Evolutionary conservation across 2,113 vertebrate genomes (phyloP).

Genomic region (Reinhardtius hippoglossoides): DNA sequence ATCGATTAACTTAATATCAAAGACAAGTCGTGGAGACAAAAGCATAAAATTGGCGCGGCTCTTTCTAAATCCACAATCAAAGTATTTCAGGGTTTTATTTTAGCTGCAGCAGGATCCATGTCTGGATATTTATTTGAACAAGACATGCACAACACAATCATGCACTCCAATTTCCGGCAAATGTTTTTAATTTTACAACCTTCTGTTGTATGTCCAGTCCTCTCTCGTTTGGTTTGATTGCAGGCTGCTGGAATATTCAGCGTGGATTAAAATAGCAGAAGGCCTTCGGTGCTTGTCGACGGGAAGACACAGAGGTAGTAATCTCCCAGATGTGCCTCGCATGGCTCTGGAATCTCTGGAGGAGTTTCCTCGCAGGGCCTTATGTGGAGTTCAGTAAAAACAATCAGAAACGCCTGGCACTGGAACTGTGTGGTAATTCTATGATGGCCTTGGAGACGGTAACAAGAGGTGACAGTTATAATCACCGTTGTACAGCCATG

Average conservation of each 20-base stretch:
- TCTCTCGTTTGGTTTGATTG: conserved; percentile 70
- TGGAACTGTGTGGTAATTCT: conserved; percentile 59
- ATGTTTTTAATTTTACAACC: conserved; percentile 63
- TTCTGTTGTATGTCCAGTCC: conserved; percentile 67
- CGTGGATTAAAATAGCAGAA: conserved; percentile 71
- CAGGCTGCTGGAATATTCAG: conserved; percentile 71
- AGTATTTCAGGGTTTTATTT: conserved; percentile 14
- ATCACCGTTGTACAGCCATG: conserved; percentile 56
- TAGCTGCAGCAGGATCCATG: conserved; percentile 17
- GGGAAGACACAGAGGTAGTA: conserved; percentile 55
- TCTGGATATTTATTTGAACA: conserved; percentile 52
- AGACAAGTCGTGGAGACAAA: conserved; percentile 18
- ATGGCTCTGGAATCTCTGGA: conserved; percentile 63
- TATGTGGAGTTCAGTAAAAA: conserved; percentile 70
- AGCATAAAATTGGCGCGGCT: conserved; percentile 6
- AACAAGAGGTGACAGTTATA: conserved; percentile 72
- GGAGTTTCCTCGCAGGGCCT: conserved; percentile 60
- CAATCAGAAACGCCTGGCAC: conserved; percentile 71
- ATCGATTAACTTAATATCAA: conserved; percentile 39
- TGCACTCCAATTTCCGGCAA: conserved; percentile 54
- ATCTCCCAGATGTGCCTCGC: conserved; percentile 79
- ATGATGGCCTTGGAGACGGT: conserved; percentile 64
- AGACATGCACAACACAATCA: conserved; percentile 60
- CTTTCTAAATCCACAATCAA: conserved; percentile 2
- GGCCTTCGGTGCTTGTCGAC: conserved; percentile 56